Base-by-base conservation (phyloP, 2,113 vertebrate genomes). In the Laticauda laticaudata region DNA sequence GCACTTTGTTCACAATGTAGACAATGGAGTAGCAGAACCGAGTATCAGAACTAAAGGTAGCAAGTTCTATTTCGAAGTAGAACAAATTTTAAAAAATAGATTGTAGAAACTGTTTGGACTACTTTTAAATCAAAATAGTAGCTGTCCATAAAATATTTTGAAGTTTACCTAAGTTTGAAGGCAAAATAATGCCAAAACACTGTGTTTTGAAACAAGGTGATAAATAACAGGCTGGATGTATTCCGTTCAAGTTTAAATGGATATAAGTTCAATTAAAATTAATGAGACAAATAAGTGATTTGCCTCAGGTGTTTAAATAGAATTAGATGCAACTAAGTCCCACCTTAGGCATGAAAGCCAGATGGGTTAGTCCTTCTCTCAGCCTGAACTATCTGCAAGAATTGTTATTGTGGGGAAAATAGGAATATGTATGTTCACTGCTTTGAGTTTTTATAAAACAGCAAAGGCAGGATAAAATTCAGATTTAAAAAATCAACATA, bases 1-100 rank as follows among this genome's bases (percentile, higher is more conserved):
- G 0, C 43, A 51, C 0, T 64, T 0, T 0, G 24, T 3, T 2
- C 54, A 18, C 29, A 43, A 91, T 18, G 8, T 15, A 43, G 59
- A 90, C 24, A 90, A 61, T 8, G 86, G 3, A 61, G 69, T 4
- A 56, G 51, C 90, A 20, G 56, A 81, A 39, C 15, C n/a, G 48
- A 48, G 90, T 2, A 0, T 9, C 88, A 94, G 88, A 91, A 86
- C 5, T 0, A 1, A 94, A 87, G 92, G 56, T 86, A 64, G 26
- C 29, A 69, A 89, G 93, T 43, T 9, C 9, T 7, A 23, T 93
- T 48, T 7, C 29, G 55, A 92, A 75, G 61, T 94, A 91, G 64
- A 89, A 75, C 24, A 29, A 56, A 9, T 57, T 56, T 2, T 18
- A 34, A 39, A 81, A 39, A 81, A 81, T 39, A 81, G 69, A 93